Percentiles rank a stretch among this genome's conserved stretches.
phyloP scores from a whole-genome alignment of 2,797 vertebrate genomes.

The Onychomys leucogaster region DNA sequence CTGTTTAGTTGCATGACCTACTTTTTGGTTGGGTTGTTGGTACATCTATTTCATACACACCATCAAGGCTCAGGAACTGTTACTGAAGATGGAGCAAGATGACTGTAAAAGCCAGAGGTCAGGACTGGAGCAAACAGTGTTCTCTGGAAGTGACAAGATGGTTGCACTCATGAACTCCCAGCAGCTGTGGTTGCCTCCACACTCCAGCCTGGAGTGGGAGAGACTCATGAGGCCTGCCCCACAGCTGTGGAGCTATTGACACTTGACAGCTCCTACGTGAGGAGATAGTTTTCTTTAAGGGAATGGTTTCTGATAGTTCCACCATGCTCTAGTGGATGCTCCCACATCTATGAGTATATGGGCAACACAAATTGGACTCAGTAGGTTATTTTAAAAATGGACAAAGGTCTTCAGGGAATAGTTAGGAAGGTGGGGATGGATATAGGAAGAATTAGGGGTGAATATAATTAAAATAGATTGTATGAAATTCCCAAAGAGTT shows the following conservation, averaged over 20 bases:
- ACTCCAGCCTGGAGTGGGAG: not conserved
- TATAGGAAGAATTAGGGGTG: not conserved
- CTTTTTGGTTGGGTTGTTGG: not conserved
- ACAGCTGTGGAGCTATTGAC: not conserved
- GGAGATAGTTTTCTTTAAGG: not conserved
- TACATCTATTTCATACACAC: not conserved
- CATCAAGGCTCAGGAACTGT: not conserved
- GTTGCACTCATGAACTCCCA: not conserved
- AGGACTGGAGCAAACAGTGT: not conserved
- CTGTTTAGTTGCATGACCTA: not conserved
- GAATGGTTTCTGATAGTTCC: not conserved
- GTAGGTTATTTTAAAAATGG: not conserved
- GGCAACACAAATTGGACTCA: not conserved
- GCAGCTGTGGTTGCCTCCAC: no score
- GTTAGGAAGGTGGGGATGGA: not conserved
- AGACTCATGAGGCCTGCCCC: not conserved
- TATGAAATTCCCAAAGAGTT: not conserved
- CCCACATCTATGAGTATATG: not conserved
- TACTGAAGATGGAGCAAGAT: not conserved
- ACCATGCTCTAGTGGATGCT: not conserved
- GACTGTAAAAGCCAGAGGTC: not conserved
- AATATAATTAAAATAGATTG: not conserved
- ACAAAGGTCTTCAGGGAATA: not conserved
- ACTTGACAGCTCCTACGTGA: not conserved
- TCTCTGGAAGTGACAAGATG: no score